phyloP scores from a whole-genome alignment of 2,797 vertebrate species.

The Myoxocephalus aenaeus region DNA sequence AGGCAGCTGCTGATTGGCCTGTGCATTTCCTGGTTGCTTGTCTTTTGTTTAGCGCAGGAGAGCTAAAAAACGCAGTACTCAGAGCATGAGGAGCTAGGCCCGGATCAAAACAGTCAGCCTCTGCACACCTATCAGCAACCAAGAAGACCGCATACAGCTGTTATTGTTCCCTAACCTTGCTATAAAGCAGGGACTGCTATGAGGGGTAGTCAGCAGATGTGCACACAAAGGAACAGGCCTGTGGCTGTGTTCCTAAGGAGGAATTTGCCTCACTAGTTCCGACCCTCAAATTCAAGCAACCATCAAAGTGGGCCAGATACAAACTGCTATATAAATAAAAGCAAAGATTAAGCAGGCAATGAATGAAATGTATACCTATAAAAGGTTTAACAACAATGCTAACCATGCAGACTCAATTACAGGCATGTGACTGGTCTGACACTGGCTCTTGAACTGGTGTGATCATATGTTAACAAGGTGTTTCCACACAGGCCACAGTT shows the following conservation, averaged over 20 bases:
- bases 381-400: constrained; percentile 14
- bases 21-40: constrained; percentile 96
- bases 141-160: constrained; percentile 9
- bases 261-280: constrained; percentile 57
- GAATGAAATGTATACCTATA: background rate
- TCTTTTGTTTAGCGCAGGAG: constrained; percentile 94
- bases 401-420: background rate
- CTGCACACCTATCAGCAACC: constrained; percentile 29
- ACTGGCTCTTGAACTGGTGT: constrained; percentile 26
- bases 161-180: constrained; percentile 15
- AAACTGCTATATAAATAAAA: constrained; percentile 32
- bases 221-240: constrained; percentile 41
- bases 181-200: background rate
- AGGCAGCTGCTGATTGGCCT: constrained; percentile 93
- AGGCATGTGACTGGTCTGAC: constrained; percentile 26
- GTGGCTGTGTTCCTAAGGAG: constrained; percentile 45
- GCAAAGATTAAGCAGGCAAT: background rate
- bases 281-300: constrained; percentile 58
- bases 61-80: constrained; percentile 89
- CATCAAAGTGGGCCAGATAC: background rate
- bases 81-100: constrained; percentile 87
- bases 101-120: constrained; percentile 57
- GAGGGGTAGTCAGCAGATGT: constrained; percentile 22
- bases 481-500: constrained; percentile 15
- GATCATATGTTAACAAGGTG: constrained; percentile 16